Evolutionary conservation across 2,113 vertebrate species (phyloP), one percentile per base, ranked within the genome.

Genomic region (Nothoprocta pentlandii): DNA sequence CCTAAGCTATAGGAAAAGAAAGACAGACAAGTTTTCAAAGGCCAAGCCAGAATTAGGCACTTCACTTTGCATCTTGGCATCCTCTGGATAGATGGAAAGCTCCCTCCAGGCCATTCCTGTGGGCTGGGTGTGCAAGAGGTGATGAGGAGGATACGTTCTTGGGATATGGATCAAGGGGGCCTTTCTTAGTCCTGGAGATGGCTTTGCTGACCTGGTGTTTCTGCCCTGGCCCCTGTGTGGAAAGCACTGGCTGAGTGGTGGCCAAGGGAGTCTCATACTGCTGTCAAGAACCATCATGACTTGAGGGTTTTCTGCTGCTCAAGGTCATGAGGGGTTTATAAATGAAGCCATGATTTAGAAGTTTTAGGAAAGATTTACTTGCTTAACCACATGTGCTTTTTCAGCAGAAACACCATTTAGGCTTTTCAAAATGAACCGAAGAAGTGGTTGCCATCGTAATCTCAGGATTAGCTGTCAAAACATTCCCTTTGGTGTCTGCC

Each of bases 401-500:
- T 66, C 41, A 26, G 12, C 32, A 69, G 19, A 49, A 89, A 68
- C 39, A 81, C 20, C 6, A n/a, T 19, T 47, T 69, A 41, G 10
- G 13, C 10, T 79, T 80, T 89, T 90, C 66, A 90, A 82, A 95
- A 41, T 20, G 81, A 85, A 81, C 2, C 0, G 0, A 44, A 53
- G 49, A 44, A 53, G 49, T 53, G 30, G 47, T 39, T 82, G 28
- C 44, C 73, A 12, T 49, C 69, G 30, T 85, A 54, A 76, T 77
- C 91, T 80, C 54, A 91, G 28, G n/a, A 85, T 59, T 74, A 89
- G n/a, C n/a, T 85, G 36, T 87, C 69, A 76, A 76, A 83, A 76
- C 36, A 82, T 41, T 36, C 56, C 46, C 91, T 51, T 69, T 76
- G 75, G 63, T 91, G 75, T 10, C 51, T 82, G 30, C 81, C 67